A percentile compares a stretch with the other conserved stretches of the same genome.
Evolutionary conservation across 53 echinoderm and acorn worm genomes (phyloP).

Genomic region (Mesocentrotus franciscanus): DNA sequence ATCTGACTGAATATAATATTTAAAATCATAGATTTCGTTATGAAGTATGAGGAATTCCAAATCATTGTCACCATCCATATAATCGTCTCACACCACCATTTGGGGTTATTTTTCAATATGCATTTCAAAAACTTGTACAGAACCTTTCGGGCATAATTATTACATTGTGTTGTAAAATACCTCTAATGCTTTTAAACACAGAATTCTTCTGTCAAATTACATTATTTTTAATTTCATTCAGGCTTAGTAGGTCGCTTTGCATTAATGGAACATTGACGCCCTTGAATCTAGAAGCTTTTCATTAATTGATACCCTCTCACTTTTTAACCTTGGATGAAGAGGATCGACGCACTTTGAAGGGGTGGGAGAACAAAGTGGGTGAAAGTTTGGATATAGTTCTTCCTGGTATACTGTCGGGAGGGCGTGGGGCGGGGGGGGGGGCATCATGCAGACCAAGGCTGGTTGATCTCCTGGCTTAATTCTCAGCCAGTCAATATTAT

Average conservation of each 20-base stretch:
- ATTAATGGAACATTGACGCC: conserved; percentile 18
- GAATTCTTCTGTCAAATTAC: no score
- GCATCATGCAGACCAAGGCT: not conserved
- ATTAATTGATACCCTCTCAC: not conserved
- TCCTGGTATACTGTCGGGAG: not conserved
- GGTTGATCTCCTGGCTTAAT: not conserved
- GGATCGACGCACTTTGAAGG: not conserved
- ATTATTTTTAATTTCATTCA: not conserved
- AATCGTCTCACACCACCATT: no score
- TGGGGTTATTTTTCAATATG: no score
- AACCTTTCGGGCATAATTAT: no score
- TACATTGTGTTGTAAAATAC: no score
- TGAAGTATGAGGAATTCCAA: no score
- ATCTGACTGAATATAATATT: no score
- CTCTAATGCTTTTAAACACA: no score
- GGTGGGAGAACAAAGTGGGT: not conserved
- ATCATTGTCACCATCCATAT: no score
- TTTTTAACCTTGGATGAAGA: not conserved
- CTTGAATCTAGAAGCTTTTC: not conserved
- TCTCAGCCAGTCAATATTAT: not conserved
- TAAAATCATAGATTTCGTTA: no score
- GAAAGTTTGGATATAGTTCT: not conserved
- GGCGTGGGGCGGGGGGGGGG: not conserved
- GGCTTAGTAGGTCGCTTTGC: not conserved
- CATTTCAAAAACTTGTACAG: no score